These are phyloP conservation scores for Phania funesta DNA, from an alignment of 2,888 invertebrate genomes.

Conservation along the genomic window DNA sequence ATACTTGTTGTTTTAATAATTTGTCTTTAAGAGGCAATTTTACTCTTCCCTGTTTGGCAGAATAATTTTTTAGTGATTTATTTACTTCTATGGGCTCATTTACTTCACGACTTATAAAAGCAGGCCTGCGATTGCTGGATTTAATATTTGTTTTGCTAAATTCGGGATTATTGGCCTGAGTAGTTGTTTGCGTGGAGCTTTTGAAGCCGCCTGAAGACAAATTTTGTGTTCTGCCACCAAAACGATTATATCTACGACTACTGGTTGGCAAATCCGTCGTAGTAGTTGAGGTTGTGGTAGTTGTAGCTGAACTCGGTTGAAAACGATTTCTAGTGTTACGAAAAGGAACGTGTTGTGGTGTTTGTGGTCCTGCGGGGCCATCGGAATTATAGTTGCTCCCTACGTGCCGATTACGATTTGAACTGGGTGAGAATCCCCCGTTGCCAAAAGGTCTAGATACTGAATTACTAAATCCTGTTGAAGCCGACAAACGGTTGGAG, in stretches of 20 bases:
- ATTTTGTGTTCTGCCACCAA: conserved; percentile 68
- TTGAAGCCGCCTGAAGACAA: conserved; percentile 36
- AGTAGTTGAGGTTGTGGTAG: conserved; percentile 69
- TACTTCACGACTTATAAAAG: conserved; percentile 77
- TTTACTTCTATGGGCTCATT: conserved; percentile 75
- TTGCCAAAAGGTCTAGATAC: conserved; percentile 70
- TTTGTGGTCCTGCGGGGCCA: conserved; percentile 60
- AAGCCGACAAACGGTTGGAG: conserved; percentile 70
- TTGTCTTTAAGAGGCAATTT: conserved; percentile 70
- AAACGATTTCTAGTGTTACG: conserved; percentile 77
- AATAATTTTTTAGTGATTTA: conserved; percentile 70
- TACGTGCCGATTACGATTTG: conserved; percentile 73
- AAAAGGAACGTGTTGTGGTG: conserved; percentile 73
- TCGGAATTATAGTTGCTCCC: conserved; percentile 64
- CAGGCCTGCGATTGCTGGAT: conserved; percentile 72
- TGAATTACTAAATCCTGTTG: conserved; percentile 67
- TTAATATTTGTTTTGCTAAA: conserved; percentile 58
- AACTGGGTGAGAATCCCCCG: conserved; percentile 73
- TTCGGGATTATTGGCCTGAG: conserved; percentile 67
- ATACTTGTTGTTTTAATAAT: conserved; percentile 65
- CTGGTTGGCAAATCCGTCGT: conserved; percentile 67
- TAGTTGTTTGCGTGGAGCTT: conserved; percentile 54
- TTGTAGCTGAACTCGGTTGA: conserved; percentile 72
- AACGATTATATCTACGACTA: conserved; percentile 76
- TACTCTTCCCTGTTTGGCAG: conserved; percentile 71